These are phyloP conservation scores for Chlorodrepanis virens DNA, from an alignment of 2,113 vertebrate species.

Conservation along the genomic window DNA sequence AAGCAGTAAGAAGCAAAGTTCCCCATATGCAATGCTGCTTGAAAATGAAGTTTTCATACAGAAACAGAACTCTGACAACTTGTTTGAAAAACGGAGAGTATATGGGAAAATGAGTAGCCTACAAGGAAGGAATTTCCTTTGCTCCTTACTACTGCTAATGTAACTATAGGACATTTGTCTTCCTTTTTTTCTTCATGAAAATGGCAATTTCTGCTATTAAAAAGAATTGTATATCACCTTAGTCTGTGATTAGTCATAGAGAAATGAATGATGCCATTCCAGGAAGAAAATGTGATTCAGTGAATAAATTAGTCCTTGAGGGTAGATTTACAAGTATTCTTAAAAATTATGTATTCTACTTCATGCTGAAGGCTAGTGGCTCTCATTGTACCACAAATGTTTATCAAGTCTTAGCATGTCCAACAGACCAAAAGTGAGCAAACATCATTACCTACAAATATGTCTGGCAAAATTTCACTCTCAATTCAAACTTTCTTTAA, in stretches of 20 bases:
- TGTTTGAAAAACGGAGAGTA: not conserved
- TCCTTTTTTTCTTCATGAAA: not conserved
- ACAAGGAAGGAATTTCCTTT: not conserved
- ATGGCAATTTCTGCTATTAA: not conserved
- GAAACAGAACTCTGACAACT: not conserved
- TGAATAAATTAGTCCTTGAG: not conserved
- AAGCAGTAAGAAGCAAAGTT: not conserved
- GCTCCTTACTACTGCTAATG: not conserved
- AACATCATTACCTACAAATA: not conserved
- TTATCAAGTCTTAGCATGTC: not conserved
- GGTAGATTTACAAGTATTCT: not conserved
- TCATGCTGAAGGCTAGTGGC: accelerated
- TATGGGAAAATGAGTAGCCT: not conserved
- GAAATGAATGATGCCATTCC: not conserved
- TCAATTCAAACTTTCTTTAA: not conserved
- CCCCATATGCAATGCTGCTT: not conserved
- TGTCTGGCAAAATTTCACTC: not conserved
- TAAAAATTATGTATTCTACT: not conserved
- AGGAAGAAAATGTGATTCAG: not conserved
- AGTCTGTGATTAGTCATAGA: not conserved
- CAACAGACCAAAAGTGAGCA: not conserved
- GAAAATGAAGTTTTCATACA: not conserved
- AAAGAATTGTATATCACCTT: not conserved
- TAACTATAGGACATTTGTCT: not conserved
- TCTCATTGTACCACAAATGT: not conserved